phyloP scores from a whole-genome alignment of 30 jellyfish, hydroid and myxozoan genomes.

The Morbakka virulenta region DNA sequence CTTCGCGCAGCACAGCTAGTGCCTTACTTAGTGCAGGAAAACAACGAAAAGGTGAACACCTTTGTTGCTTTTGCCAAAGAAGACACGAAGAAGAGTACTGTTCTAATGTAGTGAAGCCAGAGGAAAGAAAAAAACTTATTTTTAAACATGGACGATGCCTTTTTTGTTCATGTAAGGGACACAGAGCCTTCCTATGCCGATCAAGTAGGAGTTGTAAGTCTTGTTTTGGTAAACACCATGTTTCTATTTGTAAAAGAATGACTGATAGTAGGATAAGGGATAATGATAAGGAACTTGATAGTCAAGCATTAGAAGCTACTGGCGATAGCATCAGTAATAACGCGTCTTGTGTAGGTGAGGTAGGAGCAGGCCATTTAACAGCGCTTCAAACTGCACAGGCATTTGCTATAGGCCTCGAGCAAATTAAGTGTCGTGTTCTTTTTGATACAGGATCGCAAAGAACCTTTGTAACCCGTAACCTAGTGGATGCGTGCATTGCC shows the following conservation, averaged over 20 bases:
- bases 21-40: background rate
- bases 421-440: slow-evolving; percentile 8
- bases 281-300: too few relatives aligned
- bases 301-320: background rate
- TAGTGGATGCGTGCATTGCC: slow-evolving; percentile 14
- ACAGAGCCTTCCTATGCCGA: slow-evolving; percentile 2
- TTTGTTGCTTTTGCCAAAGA: background rate
- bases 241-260: slow-evolving; percentile 14
- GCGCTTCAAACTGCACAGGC: slow-evolving; percentile 36
- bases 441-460: slow-evolving; percentile 24
- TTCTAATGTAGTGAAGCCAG: background rate
- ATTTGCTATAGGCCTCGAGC: background rate
- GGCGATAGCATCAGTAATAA: background rate
- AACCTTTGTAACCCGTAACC: slow-evolving; percentile 22
- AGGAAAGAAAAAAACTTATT: too few relatives aligned
- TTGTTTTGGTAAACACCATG: slow-evolving; percentile 3
- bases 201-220: background rate
- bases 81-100: background rate
- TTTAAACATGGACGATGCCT: too few relatives aligned
- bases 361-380: background rate
- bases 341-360: slow-evolving; percentile 1
- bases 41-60: background rate
- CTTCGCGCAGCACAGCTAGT: background rate
- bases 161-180: too few relatives aligned
- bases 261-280: too few relatives aligned